Evolutionary conservation across 2,797 vertebrate species (phyloP), one percentile per base, ranked within the genome.

Genomic region (Myoxocephalus aenaeus): DNA sequence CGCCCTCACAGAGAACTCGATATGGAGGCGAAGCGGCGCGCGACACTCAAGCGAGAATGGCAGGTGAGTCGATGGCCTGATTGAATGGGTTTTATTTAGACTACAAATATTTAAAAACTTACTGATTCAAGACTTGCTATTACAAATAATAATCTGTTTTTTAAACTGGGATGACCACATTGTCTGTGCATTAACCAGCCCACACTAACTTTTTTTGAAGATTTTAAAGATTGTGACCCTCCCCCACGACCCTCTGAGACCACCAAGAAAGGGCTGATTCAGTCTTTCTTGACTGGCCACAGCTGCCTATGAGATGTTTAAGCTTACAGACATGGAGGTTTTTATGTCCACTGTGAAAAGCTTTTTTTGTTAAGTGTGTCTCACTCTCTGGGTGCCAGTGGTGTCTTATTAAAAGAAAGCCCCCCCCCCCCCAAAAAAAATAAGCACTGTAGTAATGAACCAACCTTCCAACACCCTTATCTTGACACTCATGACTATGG

Each of bases 1-100:
- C 85, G 25, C 89, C 93, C 3, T 80, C 92, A 63, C 93, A 92
- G 85, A 94, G 87, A 87, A 51, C 67, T 71, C 83, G 87, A 7
- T 70, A 81, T 13, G 89, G 83, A 77, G 79, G 88, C 27, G 92
- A 93, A 68, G 83, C 80, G 79, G 81, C 77, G 32, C 85, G 78
- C 12, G 73, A 86, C 54, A 14, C 62, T 56, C 93, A 86, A 83
- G 92, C 92, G 92, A 94, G 77, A 88, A 25, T 29, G 9, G 58
- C 92, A 89, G 93, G 95, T 95, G 79, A 93, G 90, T 91, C 32
- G 1, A 40, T 32, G 62, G 32, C 15, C 0, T 1, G 8, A 59
- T 4, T 79, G 27, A 70, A 57, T 22, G 12, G 59, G 74, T 69
- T 76, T 69, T 7, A 56, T 29, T 53, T 25, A 20, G 51, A 0